Conservation (phyloP, 2,797 vertebrate genomes). For the Anolis apletophallus region DNA sequence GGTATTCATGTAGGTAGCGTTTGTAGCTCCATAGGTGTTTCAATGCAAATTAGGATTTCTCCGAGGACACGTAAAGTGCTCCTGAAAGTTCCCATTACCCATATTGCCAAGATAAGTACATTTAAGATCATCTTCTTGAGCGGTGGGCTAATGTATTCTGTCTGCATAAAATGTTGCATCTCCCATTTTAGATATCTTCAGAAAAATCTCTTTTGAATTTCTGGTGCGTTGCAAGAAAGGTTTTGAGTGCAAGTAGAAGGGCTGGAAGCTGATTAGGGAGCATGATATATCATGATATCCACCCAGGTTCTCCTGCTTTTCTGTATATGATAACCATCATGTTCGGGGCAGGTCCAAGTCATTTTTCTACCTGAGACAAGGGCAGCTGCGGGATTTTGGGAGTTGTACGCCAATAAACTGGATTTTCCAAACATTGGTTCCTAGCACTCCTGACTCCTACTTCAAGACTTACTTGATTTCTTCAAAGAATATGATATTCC, state of each 20-base stretch:
- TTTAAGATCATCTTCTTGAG: slow-evolving; percentile 84
- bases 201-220: slow-evolving; percentile 79
- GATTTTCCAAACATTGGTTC: no score
- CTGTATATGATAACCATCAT: not conserved
- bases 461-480: not conserved
- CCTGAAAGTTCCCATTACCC: slow-evolving; percentile 86
- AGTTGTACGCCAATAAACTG: no score
- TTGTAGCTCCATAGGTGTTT: slow-evolving; percentile 85
- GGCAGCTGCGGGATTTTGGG: no score
- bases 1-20: slow-evolving; percentile 85
- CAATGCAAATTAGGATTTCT: slow-evolving; percentile 86
- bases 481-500: not conserved
- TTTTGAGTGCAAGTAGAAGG: slow-evolving; percentile 74
- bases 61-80: slow-evolving; percentile 85
- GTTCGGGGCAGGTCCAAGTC: not conserved
- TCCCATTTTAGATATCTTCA: slow-evolving; percentile 79
- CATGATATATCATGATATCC: not conserved
- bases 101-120: slow-evolving; percentile 84
- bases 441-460: not conserved
- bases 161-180: slow-evolving; percentile 80
- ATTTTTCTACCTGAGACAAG: not conserved
- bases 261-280: slow-evolving; percentile 51
- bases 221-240: slow-evolving; percentile 78
- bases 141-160: slow-evolving; percentile 80
- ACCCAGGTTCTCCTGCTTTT: not conserved